Conservation (phyloP, 2,888 invertebrate genomes). For the Lithophane semibrunnea region DNA sequence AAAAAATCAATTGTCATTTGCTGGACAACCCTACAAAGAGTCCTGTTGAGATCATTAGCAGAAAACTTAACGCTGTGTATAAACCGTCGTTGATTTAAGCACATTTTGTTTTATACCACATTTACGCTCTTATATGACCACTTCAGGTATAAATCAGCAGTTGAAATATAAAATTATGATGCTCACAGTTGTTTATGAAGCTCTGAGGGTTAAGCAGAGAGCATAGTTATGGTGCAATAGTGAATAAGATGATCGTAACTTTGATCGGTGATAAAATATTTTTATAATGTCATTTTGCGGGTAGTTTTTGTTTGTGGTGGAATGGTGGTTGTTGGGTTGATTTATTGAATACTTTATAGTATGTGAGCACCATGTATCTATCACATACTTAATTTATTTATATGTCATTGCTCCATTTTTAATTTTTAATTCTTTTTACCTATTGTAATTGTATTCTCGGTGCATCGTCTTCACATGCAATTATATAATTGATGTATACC, state of each 20-base stretch:
- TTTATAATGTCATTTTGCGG: constrained; percentile 37
- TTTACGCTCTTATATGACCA: constrained; percentile 37
- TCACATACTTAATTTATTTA: no score
- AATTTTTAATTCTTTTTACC: no score
- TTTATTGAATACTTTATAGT: no score
- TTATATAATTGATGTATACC: no score
- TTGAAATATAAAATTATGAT: constrained; percentile 54
- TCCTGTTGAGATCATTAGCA: constrained; percentile 66
- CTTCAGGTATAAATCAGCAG: constrained; percentile 55
- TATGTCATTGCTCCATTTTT: no score
- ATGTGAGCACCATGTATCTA: no score
- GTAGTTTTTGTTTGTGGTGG: constrained; percentile 36
- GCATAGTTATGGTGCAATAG: constrained; percentile 32
- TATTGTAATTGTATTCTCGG: no score
- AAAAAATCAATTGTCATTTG: not conserved
- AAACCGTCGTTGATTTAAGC: constrained; percentile 54
- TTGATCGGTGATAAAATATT: constrained; percentile 43
- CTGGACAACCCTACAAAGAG: constrained; percentile 49
- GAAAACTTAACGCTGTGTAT: constrained; percentile 65
- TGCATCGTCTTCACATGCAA: no score
- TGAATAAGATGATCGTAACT: constrained; percentile 34
- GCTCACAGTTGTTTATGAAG: constrained; percentile 47
- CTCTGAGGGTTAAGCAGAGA: constrained; percentile 36
- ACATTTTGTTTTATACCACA: constrained; percentile 55
- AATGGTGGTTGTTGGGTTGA: not conserved